Conservation (phyloP, 2,113 vertebrate species). For the Albula glossodonta region DNA sequence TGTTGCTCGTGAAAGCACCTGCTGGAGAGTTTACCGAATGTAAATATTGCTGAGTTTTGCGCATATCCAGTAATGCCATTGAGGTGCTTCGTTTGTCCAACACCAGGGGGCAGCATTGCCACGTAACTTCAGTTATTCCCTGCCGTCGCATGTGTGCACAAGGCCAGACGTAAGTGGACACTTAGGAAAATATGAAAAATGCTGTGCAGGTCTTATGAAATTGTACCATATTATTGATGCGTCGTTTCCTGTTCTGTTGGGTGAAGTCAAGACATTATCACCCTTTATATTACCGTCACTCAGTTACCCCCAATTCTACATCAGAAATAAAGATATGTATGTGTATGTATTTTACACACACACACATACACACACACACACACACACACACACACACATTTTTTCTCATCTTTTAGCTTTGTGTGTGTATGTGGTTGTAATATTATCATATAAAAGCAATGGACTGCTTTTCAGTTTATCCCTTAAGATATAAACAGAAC, state of each 20-base stretch:
- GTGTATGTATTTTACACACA: neutral
- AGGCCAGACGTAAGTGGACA: neutral
- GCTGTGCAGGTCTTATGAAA: neutral
- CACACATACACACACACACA: too few species aligned
- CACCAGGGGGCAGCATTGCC: slow-evolving; percentile 26
- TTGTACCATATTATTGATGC: neutral
- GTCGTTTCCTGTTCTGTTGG: too few species aligned
- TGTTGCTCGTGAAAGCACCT: neutral
- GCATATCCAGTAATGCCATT: too few species aligned
- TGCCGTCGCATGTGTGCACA: neutral
- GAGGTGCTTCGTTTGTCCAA: neutral
- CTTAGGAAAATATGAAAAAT: neutral
- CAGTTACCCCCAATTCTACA: too few species aligned
- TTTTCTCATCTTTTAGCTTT: too few species aligned
- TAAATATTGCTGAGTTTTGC: neutral
- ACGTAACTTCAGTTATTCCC: neutral
- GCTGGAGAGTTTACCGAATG: neutral
- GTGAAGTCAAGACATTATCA: neutral
- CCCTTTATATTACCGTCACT: neutral
- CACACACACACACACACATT: too few species aligned
- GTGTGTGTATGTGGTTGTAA: too few species aligned
- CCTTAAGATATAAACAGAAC: neutral
- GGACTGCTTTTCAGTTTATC: neutral
- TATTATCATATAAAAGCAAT: neutral
- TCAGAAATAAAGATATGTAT: neutral